Evolutionary conservation across 2,113 vertebrate species (phyloP), one percentile per base, ranked within the genome.

Genomic region (Odocoileus virginianus): DNA sequence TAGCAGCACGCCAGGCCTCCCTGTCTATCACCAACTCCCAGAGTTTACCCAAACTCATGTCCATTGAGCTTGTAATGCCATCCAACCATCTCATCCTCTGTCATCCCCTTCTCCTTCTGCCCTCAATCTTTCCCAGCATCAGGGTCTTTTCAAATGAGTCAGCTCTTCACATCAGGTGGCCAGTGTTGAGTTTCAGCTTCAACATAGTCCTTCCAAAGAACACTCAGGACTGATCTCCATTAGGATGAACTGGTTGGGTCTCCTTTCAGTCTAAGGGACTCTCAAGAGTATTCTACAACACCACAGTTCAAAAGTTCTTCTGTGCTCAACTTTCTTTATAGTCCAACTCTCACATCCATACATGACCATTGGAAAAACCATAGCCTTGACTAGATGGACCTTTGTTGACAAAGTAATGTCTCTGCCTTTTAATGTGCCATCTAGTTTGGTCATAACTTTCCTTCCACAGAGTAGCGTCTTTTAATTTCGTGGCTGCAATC

Each of bases 1-100:
- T 21, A 0, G 0, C 19, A 71, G 19, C 67, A 36, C 5, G 1
- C 5, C n/a, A 71, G n/a, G n/a, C 67, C n/a, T 40, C 67, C 10
- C 67, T 71, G 36, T 71, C 67, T n/a, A 71, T n/a, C 16, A 21
- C 33, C 33, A 36, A 5, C 9, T 71, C 64, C 64, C 21, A 5
- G 64, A 71, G n/a, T 71, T n/a, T n/a, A 71, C 17, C 9, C n/a
- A 36, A 36, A 36, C n/a, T n/a, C 64, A 36, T 36, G 19, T 71
- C 64, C n/a, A 71, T 36, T 23, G 17, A 36, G 19, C 21, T 10
- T 6, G 9, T 36, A n/a, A 71, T 71, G 19, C 9, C n/a, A 71
- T 36, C 5, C n/a, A 71, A 12, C 64, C n/a, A 71, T 71, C 9
- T 36, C 64, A 36, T 11, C n/a, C 64, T 23, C 64, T 36, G 19